Conservation (phyloP, 2,888 invertebrate species). For the Polydrusus pterygomalis region DNA sequence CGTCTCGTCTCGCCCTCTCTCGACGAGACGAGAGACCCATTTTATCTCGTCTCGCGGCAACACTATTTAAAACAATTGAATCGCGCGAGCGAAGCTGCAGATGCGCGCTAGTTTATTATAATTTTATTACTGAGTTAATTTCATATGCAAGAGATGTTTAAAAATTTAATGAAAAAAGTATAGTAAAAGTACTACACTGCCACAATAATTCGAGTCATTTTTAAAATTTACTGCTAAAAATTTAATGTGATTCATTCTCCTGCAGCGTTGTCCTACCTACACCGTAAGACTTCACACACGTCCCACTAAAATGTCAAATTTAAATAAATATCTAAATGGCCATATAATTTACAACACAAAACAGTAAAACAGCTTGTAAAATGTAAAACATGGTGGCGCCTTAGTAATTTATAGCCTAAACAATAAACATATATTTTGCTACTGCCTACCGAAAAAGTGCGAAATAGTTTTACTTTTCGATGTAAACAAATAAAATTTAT, state of each 20-base stretch:
- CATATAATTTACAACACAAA: slow-evolving; percentile 43
- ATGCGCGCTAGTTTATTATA: too few species aligned
- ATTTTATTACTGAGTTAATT: too few species aligned
- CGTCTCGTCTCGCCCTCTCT: too few species aligned
- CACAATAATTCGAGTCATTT: neutral
- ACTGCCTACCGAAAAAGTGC: slow-evolving; percentile 37
- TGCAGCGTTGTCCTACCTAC: slow-evolving; percentile 18
- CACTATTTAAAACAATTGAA: too few species aligned
- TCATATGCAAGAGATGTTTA: too few species aligned
- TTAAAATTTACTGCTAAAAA: slow-evolving; percentile 7
- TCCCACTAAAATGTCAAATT: slow-evolving; percentile 43
- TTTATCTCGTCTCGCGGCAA: too few species aligned
- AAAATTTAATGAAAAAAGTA: too few species aligned
- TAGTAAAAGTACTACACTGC: neutral
- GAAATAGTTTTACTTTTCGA: slow-evolving; percentile 21
- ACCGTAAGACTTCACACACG: slow-evolving; percentile 25
- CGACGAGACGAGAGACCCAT: too few species aligned
- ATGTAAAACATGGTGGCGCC: slow-evolving; percentile 47
- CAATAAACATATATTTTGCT: slow-evolving; percentile 43
- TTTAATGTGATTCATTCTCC: slow-evolving; percentile 22
- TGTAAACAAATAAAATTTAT: slow-evolving; percentile 50
- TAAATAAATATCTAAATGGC: slow-evolving; percentile 42
- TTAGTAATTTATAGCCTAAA: slow-evolving; percentile 45
- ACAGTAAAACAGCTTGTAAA: slow-evolving; percentile 48
- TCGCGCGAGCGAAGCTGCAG: too few species aligned